Evolutionary conservation across 2,888 invertebrate genomes (phyloP).

Genomic region (Herminia tarsipennalis): DNA sequence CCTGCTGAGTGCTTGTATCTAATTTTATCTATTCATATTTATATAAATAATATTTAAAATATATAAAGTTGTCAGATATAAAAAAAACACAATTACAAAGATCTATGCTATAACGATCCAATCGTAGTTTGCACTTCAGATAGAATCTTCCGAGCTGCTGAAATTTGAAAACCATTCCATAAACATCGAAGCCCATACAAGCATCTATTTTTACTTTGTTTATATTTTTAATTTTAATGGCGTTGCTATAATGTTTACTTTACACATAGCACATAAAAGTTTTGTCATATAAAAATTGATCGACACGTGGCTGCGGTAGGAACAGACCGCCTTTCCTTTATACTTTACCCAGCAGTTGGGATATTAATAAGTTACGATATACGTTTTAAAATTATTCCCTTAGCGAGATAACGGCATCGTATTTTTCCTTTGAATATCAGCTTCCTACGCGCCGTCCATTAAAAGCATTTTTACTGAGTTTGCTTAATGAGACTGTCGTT

Average conservation of each 20-base stretch:
- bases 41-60: too few species aligned
- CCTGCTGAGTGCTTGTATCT: too few species aligned
- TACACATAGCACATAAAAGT: conserved; percentile 29
- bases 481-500: conserved; percentile 12
- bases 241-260: conserved; percentile 33
- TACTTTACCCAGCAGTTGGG: conserved; percentile 13
- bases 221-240: conserved; percentile 14
- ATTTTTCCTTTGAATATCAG: conserved; percentile 5
- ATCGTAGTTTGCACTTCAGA: too few species aligned
- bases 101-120: too few species aligned
- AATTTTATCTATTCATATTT: too few species aligned
- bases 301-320: conserved; percentile 16
- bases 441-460: conserved; percentile 12
- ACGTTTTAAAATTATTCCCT: conserved; percentile 4
- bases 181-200: too few species aligned
- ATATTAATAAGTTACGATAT: conserved; percentile 24
- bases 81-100: too few species aligned
- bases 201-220: neutral
- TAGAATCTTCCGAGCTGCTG: too few species aligned
- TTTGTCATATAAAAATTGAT: conserved; percentile 39
- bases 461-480: conserved; percentile 15
- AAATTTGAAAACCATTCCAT: too few species aligned
- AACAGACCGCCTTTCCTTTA: conserved; percentile 14
- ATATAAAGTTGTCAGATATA: too few species aligned
- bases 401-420: neutral